Evolutionary conservation across 2,888 invertebrate species (phyloP).

Genomic region (Adelphocoris suturalis): DNA sequence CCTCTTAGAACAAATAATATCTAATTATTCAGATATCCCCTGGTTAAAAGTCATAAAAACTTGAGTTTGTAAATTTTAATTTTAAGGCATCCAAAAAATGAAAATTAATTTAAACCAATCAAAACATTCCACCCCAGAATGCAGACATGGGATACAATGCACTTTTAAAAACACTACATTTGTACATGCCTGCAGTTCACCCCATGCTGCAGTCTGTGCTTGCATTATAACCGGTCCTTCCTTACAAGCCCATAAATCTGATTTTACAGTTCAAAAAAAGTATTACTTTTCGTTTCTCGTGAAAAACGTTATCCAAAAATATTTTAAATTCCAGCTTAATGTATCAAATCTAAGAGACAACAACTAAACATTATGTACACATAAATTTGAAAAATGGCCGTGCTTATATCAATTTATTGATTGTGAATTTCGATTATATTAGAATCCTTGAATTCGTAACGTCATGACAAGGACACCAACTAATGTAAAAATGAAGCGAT

Average conservation of each 20-base stretch:
- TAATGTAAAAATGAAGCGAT: no score
- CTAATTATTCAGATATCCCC: background rate
- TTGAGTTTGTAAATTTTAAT: conserved; percentile 2
- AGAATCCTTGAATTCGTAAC: no score
- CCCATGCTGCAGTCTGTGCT: conserved; percentile 77
- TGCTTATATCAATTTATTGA: conserved; percentile 49
- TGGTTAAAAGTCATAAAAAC: background rate
- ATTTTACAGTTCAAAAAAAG: background rate
- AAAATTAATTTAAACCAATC: background rate
- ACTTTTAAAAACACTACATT: conserved; percentile 54
- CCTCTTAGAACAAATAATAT: no score
- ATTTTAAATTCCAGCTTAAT: background rate
- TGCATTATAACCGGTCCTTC: conserved; percentile 75
- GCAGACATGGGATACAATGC: conserved; percentile 66
- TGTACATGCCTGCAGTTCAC: conserved; percentile 74
- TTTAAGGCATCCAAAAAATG: background rate
- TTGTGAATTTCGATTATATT: background rate
- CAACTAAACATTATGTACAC: conserved; percentile 45
- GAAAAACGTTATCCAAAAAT: background rate
- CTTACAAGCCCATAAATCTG: conserved; percentile 75
- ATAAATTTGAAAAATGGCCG: conserved; percentile 60
- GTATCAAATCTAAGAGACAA: background rate
- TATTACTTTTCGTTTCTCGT: background rate
- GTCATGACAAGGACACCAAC: no score
- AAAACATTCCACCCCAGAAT: conserved; percentile 50